Percentiles rank a stretch among this genome's conserved stretches.
phyloP scores from a whole-genome alignment of 2,113 vertebrate species.

The Neotragus moschatus region DNA sequence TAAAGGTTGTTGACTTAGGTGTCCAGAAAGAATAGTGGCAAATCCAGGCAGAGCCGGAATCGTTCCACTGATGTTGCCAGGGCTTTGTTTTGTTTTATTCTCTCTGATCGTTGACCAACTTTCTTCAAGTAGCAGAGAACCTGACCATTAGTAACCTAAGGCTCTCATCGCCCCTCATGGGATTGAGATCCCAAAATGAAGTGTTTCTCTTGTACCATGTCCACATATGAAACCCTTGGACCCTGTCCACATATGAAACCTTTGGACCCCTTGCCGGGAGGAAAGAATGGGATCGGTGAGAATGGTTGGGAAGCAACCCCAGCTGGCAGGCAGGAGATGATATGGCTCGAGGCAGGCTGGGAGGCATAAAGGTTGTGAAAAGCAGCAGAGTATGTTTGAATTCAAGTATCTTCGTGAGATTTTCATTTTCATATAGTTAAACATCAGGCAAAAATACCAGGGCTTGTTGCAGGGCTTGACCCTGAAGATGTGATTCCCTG shows the following conservation, averaged over 20 bases:
- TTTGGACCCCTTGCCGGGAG: not conserved
- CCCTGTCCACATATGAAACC: not conserved
- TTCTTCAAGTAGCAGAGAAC: not conserved
- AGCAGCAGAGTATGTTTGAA: not conserved
- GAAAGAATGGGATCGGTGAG: not conserved
- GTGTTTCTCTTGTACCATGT: not conserved
- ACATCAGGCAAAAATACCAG: not conserved
- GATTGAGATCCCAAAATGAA: not conserved
- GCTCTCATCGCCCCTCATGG: not conserved
- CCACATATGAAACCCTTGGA: not conserved
- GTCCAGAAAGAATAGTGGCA: not conserved
- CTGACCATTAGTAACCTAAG: not conserved
- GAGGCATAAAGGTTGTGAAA: not conserved
- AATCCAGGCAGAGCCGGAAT: not conserved
- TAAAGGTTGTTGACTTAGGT: not conserved
- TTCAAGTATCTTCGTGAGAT: not conserved
- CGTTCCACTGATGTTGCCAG: not conserved
- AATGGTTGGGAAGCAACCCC: not conserved
- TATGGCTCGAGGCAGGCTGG: accelerated
- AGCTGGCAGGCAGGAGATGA: accelerated
- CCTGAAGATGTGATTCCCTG: not conserved
- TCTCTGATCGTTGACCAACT: not conserved
- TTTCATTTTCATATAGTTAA: not conserved
- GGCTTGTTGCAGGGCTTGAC: not conserved
- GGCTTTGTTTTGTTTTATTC: not conserved